phyloP scores from a whole-genome alignment of 1,140 invertebrate species.

The Psilanteris sp. region DNA sequence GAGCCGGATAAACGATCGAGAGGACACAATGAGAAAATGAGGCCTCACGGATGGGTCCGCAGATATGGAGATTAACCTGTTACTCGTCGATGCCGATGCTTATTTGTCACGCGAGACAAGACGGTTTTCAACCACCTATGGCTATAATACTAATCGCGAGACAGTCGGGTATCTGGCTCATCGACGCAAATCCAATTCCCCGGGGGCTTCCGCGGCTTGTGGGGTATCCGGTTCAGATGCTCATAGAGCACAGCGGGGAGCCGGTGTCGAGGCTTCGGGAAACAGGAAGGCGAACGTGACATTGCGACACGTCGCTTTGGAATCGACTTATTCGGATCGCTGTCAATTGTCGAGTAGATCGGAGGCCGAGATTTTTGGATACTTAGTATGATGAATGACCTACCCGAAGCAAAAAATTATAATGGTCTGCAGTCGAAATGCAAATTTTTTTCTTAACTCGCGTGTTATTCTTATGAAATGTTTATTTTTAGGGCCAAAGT shows the following conservation, averaged over 20 bases:
- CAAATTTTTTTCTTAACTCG: too few relatives aligned
- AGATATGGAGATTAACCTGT: conserved; percentile 50
- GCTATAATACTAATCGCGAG: conserved; percentile 46
- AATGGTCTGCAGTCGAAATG: background rate
- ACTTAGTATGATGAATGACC: conserved; percentile 30
- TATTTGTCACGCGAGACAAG: conserved; percentile 51
- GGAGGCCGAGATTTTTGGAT: conserved; percentile 9
- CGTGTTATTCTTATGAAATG: too few relatives aligned
- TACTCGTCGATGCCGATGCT: conserved; percentile 41
- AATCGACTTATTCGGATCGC: conserved; percentile 6
- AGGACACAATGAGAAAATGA: conserved; percentile 56
- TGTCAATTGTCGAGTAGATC: conserved; percentile 31
- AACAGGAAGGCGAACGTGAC: conserved; percentile 28
- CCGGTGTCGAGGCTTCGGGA: conserved; percentile 9
- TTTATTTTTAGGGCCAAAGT: too few relatives aligned
- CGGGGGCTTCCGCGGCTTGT: conserved; percentile 44
- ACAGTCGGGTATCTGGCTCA: conserved; percentile 36
- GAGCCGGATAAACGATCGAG: conserved; percentile 32
- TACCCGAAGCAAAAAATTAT: conserved; percentile 8
- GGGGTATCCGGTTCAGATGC: conserved; percentile 39
- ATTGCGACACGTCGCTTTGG: conserved; percentile 20
- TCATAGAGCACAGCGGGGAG: conserved; percentile 18
- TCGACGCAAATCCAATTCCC: conserved; percentile 46
- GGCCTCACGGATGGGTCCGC: conserved; percentile 38
- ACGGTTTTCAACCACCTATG: conserved; percentile 27